Conservation (phyloP, 2,113 vertebrate genomes). For the Corydoras maculifer region DNA sequence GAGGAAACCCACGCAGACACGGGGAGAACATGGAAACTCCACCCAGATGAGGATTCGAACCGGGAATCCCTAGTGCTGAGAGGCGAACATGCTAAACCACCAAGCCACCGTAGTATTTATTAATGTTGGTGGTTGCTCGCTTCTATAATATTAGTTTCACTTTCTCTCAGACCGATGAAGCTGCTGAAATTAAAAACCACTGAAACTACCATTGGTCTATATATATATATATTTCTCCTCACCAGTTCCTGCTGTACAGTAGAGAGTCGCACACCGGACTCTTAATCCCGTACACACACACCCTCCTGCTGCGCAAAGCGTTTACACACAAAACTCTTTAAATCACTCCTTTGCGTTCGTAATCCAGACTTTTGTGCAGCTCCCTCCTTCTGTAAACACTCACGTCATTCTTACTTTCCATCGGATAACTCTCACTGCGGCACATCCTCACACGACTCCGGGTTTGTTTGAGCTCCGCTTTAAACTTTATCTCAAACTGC, state of each 20-base stretch:
- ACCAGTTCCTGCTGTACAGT: no score
- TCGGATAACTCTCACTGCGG: conserved; percentile 13
- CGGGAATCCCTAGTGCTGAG: no score
- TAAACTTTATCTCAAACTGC: no score
- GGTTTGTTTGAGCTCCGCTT: no score
- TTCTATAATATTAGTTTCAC: not conserved
- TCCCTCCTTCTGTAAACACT: conserved; percentile 31
- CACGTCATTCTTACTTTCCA: conserved; percentile 19
- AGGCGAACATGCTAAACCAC: no score
- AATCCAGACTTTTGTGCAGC: not conserved
- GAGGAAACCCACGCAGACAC: no score
- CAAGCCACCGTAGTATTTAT: no score
- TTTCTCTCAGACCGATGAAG: not conserved
- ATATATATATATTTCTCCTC: no score
- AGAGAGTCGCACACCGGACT: not conserved
- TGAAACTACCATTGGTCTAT: not conserved
- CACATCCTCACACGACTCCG: not conserved
- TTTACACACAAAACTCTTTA: no score
- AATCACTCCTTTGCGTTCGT: not conserved
- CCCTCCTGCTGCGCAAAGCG: no score
- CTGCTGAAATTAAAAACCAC: not conserved
- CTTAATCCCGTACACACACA: not conserved
- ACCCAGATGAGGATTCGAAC: no score
- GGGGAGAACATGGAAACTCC: no score
- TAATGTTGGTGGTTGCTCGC: not conserved